Conservation (phyloP, 2,113 vertebrate genomes). For the Noturus placidus region DNA sequence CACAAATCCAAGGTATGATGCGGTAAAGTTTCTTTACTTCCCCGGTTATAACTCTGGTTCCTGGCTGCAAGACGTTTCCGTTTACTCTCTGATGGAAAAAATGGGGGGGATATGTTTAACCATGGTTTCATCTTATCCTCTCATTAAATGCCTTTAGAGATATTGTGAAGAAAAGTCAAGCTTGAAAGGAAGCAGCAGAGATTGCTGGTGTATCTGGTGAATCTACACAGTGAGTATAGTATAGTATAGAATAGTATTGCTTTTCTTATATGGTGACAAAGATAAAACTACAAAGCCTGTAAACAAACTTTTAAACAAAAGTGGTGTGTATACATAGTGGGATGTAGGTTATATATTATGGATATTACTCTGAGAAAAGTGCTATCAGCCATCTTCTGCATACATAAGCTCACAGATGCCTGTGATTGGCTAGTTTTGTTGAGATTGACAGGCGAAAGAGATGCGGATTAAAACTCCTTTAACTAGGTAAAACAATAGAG, state of each 20-base stretch:
- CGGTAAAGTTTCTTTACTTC: slow-evolving; percentile 1
- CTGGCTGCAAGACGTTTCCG: background rate
- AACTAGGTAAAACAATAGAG: background rate
- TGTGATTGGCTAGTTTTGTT: background rate
- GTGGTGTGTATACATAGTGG: background rate
- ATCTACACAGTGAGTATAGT: background rate
- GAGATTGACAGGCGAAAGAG: background rate
- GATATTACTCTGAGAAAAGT: background rate
- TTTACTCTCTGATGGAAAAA: background rate
- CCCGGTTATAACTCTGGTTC: background rate
- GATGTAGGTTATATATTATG: background rate
- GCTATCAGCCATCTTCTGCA: background rate
- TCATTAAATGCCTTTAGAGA: background rate
- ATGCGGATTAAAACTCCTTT: background rate
- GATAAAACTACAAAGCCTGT: background rate
- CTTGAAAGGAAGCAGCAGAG: background rate
- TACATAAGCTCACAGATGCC: background rate
- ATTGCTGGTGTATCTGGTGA: background rate
- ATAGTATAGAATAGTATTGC: too few species aligned
- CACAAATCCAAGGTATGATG: background rate
- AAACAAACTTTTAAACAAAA: background rate
- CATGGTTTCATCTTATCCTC: background rate
- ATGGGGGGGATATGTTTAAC: background rate
- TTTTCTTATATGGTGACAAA: background rate
- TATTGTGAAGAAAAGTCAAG: background rate